Percentiles rank a stretch among this genome's conserved stretches.
phyloP scores from a whole-genome alignment of 2,888 invertebrate genomes.

The Synanthedon andrenaeformis region DNA sequence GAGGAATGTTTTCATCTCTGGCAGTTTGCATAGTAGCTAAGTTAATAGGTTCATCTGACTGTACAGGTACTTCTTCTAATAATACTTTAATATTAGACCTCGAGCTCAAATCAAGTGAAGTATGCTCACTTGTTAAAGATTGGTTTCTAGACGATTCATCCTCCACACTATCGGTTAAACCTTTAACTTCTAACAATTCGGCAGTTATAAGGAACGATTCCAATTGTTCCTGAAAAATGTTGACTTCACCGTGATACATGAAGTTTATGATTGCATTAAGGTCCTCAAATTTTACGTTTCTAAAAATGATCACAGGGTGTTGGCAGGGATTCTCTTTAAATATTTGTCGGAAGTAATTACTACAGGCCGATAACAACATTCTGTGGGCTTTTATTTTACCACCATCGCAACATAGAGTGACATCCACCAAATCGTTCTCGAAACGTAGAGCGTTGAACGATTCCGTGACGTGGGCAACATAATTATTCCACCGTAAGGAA shows the following conservation, averaged over 20 bases:
- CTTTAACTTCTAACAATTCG: constrained; percentile 81
- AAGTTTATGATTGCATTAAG: constrained; percentile 83
- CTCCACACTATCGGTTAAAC: constrained; percentile 74
- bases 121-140: constrained; percentile 39
- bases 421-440: constrained; percentile 82
- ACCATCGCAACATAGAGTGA: constrained; percentile 87
- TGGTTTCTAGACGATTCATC: constrained; percentile 49
- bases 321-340: constrained; percentile 83
- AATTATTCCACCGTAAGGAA: constrained; percentile 89
- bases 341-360: constrained; percentile 80
- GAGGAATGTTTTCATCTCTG: constrained; percentile 52
- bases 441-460: constrained; percentile 81
- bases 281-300: constrained; percentile 82
- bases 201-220: constrained; percentile 83
- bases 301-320: constrained; percentile 84
- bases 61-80: constrained; percentile 36
- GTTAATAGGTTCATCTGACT: constrained; percentile 58
- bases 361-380: constrained; percentile 87
- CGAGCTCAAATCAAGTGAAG: constrained; percentile 56
- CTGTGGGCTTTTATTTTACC: constrained; percentile 86
- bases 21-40: constrained; percentile 46
- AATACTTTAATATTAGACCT: constrained; percentile 39
- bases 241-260: constrained; percentile 87
- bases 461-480: constrained; percentile 82
- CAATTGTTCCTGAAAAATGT: constrained; percentile 82